Percentiles rank a stretch among this genome's conserved stretches.
Conservation (phyloP, 2,888 invertebrate genomes). For the Metallyticus violacea region DNA sequence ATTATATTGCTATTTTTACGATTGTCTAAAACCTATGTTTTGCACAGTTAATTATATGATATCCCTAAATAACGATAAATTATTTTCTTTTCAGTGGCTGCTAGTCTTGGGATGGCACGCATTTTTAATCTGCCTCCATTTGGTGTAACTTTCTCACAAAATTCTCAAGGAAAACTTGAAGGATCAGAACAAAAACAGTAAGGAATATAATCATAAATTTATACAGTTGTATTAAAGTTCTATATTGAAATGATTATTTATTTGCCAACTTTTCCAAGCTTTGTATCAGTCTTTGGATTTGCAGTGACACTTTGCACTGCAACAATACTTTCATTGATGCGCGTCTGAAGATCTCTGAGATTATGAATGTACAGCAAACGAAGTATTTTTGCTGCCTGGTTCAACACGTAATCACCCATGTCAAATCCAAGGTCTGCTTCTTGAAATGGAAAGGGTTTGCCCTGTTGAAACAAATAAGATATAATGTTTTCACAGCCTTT, state of each 20-base stretch:
- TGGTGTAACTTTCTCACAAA: not conserved
- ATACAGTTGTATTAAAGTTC: not conserved
- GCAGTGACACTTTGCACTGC: conserved; percentile 90
- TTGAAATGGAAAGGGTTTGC: conserved; percentile 68
- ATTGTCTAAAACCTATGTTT: no score
- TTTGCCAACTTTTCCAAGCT: conserved; percentile 86
- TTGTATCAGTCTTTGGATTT: conserved; percentile 94
- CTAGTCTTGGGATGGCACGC: conserved; percentile 57
- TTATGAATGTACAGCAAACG: conserved; percentile 81
- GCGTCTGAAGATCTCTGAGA: conserved; percentile 82
- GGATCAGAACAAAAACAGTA: not conserved
- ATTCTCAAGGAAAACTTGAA: not conserved
- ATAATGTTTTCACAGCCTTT: no score
- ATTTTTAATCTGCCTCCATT: conserved; percentile 51
- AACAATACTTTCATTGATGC: conserved; percentile 92
- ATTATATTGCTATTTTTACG: no score
- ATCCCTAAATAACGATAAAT: not conserved
- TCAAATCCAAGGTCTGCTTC: conserved; percentile 66
- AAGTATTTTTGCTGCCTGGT: conserved; percentile 73
- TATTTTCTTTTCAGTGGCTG: conserved; percentile 52
- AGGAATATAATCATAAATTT: not conserved
- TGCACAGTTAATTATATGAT: not conserved
- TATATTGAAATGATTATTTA: conserved; percentile 41
- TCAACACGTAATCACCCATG: conserved; percentile 61
- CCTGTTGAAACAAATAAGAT: conserved; percentile 45